Evolutionary conservation across 2,797 vertebrate species (phyloP).

Genomic region (Zenarchopterus dispar): DNA sequence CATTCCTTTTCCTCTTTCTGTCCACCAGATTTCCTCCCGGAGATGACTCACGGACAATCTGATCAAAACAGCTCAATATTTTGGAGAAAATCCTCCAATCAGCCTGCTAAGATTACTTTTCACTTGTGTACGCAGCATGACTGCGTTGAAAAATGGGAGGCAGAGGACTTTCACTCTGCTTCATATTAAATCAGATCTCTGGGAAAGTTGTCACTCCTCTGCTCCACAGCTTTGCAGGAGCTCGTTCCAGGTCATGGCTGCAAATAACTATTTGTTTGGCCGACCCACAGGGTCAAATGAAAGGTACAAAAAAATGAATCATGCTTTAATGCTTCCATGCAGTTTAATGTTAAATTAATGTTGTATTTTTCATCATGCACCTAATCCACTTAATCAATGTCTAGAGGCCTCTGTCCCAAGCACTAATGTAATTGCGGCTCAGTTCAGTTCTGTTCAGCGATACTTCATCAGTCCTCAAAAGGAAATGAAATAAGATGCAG

Average conservation of each 20-base stretch:
- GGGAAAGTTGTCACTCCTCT: slow-evolving; percentile 57
- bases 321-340: slow-evolving; percentile 36
- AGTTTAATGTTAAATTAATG: slow-evolving; percentile 52
- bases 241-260: slow-evolving; percentile 38
- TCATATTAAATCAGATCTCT: slow-evolving; percentile 60
- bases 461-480: no score
- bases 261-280: slow-evolving; percentile 55
- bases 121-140: slow-evolving; percentile 57
- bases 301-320: slow-evolving; percentile 53
- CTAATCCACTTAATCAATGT: slow-evolving; percentile 59
- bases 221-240: slow-evolving; percentile 55
- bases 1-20: slow-evolving; percentile 22
- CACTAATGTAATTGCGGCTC: background rate
- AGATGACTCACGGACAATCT: slow-evolving; percentile 53
- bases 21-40: slow-evolving; percentile 42
- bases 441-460: no score
- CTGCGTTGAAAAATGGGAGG: slow-evolving; percentile 45
- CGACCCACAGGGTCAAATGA: slow-evolving; percentile 74
- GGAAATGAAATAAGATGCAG: slow-evolving; percentile 2
- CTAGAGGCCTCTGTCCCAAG: slow-evolving; percentile 57
- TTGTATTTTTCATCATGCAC: slow-evolving; percentile 41
- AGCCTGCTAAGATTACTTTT: slow-evolving; percentile 61
- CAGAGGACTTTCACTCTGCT: slow-evolving; percentile 60
- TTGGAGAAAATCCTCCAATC: slow-evolving; percentile 52
- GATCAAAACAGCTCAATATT: slow-evolving; percentile 58